Evolutionary conservation across 2,113 vertebrate genomes (phyloP).

Genomic region (Tinamus guttatus): DNA sequence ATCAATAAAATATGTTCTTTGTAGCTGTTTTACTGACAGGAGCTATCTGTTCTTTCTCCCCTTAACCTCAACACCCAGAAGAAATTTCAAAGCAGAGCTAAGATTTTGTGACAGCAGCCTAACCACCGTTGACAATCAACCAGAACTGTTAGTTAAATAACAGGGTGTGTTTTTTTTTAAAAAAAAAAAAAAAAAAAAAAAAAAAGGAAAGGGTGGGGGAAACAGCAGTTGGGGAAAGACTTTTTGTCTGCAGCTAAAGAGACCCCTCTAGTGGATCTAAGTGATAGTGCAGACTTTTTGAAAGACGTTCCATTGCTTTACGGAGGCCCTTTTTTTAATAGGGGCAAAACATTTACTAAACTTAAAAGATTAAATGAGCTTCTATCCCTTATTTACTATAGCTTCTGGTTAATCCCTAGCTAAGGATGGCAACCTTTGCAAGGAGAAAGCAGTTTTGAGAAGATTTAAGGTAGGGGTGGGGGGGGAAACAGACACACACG

Average conservation of each 20-base stretch:
- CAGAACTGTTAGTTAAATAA: background rate
- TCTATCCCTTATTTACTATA: too few relatives aligned
- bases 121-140: slow-evolving; percentile 52
- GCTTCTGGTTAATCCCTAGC: slow-evolving; percentile 1
- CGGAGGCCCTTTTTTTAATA: background rate
- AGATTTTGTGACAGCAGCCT: slow-evolving; percentile 18
- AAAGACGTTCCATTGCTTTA: background rate
- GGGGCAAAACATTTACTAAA: background rate
- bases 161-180: too few relatives aligned
- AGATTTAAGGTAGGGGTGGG: background rate
- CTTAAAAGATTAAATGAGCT: too few relatives aligned
- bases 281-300: background rate
- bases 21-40: slow-evolving; percentile 51
- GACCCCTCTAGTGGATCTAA: slow-evolving; percentile 58
- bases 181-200: too few relatives aligned
- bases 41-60: slow-evolving; percentile 50
- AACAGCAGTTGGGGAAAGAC: background rate
- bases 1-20: slow-evolving; percentile 60
- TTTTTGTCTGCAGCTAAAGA: slow-evolving; percentile 9
- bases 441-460: background rate
- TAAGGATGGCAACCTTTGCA: background rate
- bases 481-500: background rate
- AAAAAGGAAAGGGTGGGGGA: background rate
- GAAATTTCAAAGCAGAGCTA: slow-evolving; percentile 46
- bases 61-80: slow-evolving; percentile 43